Evolutionary conservation across 2,113 vertebrate genomes (phyloP).

Genomic region (Benitochromis conjunctus): DNA sequence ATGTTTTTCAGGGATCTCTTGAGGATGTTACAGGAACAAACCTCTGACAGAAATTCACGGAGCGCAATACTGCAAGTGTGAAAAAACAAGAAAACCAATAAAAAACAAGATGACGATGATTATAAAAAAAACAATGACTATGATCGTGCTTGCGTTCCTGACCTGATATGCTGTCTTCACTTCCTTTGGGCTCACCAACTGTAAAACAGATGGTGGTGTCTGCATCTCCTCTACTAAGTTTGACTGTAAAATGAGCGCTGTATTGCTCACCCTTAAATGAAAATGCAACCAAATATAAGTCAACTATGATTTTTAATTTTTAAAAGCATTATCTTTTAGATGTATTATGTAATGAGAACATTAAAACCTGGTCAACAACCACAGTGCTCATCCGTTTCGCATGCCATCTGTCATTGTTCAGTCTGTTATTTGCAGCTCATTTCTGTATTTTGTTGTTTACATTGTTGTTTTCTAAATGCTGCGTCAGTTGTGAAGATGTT

Average conservation of each 20-base stretch:
- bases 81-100: background rate
- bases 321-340: background rate
- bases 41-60: background rate
- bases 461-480: background rate
- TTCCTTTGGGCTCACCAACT: background rate
- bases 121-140: background rate
- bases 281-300: background rate
- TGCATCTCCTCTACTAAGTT: background rate
- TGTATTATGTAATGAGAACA: background rate
- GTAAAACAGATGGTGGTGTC: background rate
- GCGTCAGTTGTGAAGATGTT: background rate
- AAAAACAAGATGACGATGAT: background rate
- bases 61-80: background rate
- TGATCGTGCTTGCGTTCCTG: background rate
- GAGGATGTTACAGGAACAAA: background rate
- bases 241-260: background rate
- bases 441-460: background rate
- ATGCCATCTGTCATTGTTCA: background rate
- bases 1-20: background rate
- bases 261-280: background rate
- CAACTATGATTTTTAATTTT: background rate
- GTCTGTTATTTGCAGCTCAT: background rate
- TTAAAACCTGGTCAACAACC: background rate
- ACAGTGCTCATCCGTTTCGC: accelerated
- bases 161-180: background rate